Evolutionary conservation across 2,113 vertebrate genomes (phyloP).

Genomic region (Meles meles): DNA sequence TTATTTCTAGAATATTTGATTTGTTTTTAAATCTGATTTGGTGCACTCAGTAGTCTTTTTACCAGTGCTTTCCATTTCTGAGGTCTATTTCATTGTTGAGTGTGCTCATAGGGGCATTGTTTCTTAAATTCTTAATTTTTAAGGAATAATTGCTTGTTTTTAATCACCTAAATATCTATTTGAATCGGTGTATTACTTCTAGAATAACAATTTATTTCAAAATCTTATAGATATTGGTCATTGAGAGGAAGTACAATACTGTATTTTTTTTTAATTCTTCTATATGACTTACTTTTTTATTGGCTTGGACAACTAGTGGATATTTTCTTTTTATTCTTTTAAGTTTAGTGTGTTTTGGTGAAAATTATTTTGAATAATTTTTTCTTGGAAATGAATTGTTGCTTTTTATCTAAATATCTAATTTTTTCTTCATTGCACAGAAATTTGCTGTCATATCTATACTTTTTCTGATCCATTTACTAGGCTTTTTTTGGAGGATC

Average conservation of each 20-base stretch:
- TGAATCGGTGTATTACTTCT: neutral
- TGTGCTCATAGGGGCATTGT: neutral
- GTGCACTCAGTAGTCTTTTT: neutral
- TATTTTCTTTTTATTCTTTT: slow-evolving; percentile 12
- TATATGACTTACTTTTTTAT: neutral
- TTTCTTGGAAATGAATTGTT: slow-evolving; percentile 14
- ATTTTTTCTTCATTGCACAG: neutral
- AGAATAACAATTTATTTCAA: neutral
- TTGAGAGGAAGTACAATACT: neutral
- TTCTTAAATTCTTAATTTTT: slow-evolving; percentile 3
- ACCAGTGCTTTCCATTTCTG: neutral
- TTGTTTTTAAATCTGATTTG: neutral
- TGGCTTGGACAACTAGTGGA: neutral
- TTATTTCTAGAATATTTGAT: neutral
- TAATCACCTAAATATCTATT: slow-evolving; percentile 15
- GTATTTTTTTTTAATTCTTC: neutral
- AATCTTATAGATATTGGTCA: neutral
- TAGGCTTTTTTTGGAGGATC: neutral
- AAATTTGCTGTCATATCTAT: neutral
- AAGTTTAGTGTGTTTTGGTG: neutral
- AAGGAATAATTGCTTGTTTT: neutral
- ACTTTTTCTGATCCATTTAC: neutral
- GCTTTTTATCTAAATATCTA: neutral
- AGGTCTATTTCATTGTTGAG: neutral
- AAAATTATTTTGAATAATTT: neutral